These are phyloP conservation scores for Psephotus haematonotus DNA, from an alignment of 2,113 vertebrate species.

Conservation along the genomic window DNA sequence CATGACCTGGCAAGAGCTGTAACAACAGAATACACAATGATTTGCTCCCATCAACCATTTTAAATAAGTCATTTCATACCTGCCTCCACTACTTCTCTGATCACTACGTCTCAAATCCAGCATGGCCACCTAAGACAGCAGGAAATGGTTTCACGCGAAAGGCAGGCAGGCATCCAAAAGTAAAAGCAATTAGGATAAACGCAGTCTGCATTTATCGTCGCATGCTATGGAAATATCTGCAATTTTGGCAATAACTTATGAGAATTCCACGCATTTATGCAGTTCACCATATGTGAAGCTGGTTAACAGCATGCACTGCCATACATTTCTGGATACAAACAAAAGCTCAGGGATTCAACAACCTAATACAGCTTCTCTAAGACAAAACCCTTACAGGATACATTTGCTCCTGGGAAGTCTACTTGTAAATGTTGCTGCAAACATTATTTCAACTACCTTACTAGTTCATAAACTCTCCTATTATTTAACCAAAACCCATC, in stretches of 20 bases:
- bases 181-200: neutral
- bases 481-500: neutral
- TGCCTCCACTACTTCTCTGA: neutral
- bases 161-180: neutral
- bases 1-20: neutral
- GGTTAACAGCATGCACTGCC: neutral
- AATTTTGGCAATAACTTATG: neutral
- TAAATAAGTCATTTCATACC: neutral
- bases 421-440: neutral
- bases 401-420: neutral
- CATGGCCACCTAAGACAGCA: neutral
- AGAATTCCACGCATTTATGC: neutral
- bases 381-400: neutral
- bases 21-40: neutral
- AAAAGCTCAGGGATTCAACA: neutral
- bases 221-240: neutral
- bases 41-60: neutral
- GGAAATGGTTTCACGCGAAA: fast-evolving
- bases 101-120: neutral
- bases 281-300: neutral
- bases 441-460: neutral
- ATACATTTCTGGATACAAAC: neutral
- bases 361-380: neutral
- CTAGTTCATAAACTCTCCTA: neutral
- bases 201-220: fast-evolving